These are phyloP conservation scores for Myiozetetes cayanensis DNA, from an alignment of 2,113 vertebrate genomes.

Conservation along the genomic window DNA sequence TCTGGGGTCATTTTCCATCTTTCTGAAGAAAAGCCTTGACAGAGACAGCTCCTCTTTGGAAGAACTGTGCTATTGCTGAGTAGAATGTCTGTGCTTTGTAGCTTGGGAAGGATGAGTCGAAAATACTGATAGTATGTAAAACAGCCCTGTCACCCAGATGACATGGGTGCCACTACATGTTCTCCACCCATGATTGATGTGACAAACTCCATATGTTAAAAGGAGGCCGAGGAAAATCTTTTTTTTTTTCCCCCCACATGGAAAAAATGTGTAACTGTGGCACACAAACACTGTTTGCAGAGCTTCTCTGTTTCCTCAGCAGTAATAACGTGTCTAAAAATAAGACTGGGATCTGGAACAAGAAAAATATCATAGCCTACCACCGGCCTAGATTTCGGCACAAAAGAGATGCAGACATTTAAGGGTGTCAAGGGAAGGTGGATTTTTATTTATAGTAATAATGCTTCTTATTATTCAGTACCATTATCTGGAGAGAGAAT, in stretches of 20 bases:
- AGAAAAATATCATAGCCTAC: constrained; percentile 27
- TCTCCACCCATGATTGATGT: constrained; percentile 56
- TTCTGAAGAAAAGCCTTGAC: constrained; percentile 29
- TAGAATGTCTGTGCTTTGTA: constrained; percentile 6
- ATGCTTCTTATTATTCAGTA: background rate
- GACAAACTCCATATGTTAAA: constrained; percentile 63
- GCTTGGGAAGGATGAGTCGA: constrained; percentile 13
- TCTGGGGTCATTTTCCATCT: background rate
- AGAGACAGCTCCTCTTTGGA: constrained; percentile 23
- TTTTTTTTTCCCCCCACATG: constrained; percentile 41
- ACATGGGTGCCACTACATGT: constrained; percentile 50
- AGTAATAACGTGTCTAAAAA: constrained; percentile 50
- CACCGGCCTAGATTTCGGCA: background rate
- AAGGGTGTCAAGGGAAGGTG: background rate
- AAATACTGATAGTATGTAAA: constrained; percentile 56
- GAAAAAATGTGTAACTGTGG: constrained; percentile 58
- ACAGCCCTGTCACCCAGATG: constrained; percentile 54
- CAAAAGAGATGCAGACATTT: constrained; percentile 2
- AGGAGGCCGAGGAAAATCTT: constrained; percentile 35
- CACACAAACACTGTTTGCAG: constrained; percentile 45
- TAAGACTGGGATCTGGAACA: constrained; percentile 28
- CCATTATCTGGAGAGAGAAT: constrained; percentile 15
- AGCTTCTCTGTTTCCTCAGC: constrained; percentile 44
- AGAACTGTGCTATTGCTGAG: background rate
- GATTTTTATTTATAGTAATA: constrained; percentile 50